phyloP scores from a whole-genome alignment of 2,113 vertebrate species.

The Elephas maximus region DNA sequence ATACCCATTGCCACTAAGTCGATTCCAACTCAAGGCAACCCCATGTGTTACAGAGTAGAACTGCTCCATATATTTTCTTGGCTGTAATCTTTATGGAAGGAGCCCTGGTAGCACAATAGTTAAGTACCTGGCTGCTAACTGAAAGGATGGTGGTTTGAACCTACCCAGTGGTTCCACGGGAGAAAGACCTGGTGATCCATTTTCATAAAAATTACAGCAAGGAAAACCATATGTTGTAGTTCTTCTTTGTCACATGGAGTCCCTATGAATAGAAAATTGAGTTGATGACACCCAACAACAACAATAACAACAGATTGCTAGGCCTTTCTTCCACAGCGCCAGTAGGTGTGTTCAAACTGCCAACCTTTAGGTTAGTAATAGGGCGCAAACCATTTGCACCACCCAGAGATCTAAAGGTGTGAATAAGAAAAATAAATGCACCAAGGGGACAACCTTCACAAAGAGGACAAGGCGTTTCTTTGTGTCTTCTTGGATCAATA shows the following conservation, averaged over 20 bases:
- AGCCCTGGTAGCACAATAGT: too few species aligned
- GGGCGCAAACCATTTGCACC: not conserved
- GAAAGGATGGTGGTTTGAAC: too few species aligned
- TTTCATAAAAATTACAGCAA: not conserved
- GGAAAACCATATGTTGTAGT: not conserved
- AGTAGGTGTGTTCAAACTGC: not conserved
- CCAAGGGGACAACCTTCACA: accelerated
- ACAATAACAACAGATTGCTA: not conserved
- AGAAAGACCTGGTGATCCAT: not conserved
- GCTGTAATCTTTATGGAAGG: not conserved
- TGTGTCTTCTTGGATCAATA: not conserved
- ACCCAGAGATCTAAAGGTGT: not conserved
- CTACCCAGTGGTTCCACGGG: not conserved
- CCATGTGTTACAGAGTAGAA: not conserved
- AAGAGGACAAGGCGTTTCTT: not conserved
- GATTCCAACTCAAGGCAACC: not conserved
- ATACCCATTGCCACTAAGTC: not conserved
- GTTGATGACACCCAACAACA: not conserved
- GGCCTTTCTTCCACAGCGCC: not conserved
- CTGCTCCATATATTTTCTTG: not conserved
- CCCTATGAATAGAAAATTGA: not conserved
- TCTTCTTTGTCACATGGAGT: not conserved
- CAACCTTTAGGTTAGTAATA: not conserved
- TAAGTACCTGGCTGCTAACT: too few species aligned
- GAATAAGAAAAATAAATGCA: not conserved